These are phyloP conservation scores for Trinectes maculatus DNA, from an alignment of 2,113 vertebrate genomes.

Conservation along the genomic window DNA sequence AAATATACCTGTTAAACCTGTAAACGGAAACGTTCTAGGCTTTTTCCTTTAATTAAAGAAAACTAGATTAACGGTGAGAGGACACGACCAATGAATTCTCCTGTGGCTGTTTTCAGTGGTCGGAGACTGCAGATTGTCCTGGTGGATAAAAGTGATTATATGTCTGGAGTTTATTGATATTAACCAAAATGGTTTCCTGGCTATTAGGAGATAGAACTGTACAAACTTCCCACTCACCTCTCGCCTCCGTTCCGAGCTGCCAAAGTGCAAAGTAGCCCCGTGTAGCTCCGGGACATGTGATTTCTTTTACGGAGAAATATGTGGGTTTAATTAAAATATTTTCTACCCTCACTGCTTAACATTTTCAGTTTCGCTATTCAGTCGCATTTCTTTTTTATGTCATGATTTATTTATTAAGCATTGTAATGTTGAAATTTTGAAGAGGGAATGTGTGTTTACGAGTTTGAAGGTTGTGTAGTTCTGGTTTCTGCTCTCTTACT, in stretches of 20 bases:
- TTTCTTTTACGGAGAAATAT: constrained; percentile 4
- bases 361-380: constrained; percentile 7
- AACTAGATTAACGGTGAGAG: background rate
- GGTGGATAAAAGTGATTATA: background rate
- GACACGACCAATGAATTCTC: background rate
- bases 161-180: background rate
- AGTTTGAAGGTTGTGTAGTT: background rate
- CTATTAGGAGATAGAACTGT: background rate
- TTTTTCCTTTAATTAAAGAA: background rate
- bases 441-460: background rate
- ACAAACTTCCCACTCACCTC: constrained; percentile 4
- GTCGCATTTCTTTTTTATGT: background rate
- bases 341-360: background rate
- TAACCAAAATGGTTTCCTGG: background rate
- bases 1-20: background rate
- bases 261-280: background rate
- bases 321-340: background rate
- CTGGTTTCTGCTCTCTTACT: constrained; percentile 1
- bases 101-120: background rate
- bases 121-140: background rate
- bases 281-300: background rate
- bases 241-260: background rate
- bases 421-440: background rate
- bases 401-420: constrained; percentile 1
- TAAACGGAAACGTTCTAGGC: background rate